phyloP scores from a whole-genome alignment of 2,888 invertebrate genomes.

The Cantharis lateralis region DNA sequence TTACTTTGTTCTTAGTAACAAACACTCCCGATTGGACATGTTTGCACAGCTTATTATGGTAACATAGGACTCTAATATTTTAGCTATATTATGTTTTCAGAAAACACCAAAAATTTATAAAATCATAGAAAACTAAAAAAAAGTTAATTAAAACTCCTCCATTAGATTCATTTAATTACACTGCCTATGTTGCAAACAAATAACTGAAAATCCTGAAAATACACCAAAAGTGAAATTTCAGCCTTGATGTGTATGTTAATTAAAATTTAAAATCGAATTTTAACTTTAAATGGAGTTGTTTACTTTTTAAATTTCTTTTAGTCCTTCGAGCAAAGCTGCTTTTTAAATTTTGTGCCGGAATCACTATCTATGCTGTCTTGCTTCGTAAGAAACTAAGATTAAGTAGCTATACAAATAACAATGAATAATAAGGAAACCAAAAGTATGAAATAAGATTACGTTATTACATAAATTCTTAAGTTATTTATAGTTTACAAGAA shows the following conservation, averaged over 20 bases:
- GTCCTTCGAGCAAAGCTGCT: background rate
- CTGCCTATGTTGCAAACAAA: no score
- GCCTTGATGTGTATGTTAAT: background rate
- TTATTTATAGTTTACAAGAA: constrained; percentile 25
- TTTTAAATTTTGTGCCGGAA: background rate
- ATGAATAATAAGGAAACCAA: constrained; percentile 28
- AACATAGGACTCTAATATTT: no score
- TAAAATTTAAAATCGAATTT: background rate
- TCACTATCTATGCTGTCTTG: background rate
- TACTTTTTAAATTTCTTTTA: background rate
- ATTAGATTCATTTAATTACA: no score
- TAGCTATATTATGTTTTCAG: no score
- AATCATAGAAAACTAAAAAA: no score
- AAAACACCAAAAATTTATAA: no score
- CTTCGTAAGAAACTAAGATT: constrained; percentile 21
- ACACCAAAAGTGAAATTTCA: no score
- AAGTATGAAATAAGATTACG: constrained; percentile 26
- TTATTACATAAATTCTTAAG: constrained; percentile 19
- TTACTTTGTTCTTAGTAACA: no score
- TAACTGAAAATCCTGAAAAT: no score
- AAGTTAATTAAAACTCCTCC: no score
- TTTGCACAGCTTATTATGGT: no score
- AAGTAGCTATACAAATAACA: constrained; percentile 10
- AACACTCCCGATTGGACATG: no score
- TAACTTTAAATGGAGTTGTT: background rate